phyloP scores from a whole-genome alignment of 2,113 vertebrate species.

The Clinocottus analis region DNA sequence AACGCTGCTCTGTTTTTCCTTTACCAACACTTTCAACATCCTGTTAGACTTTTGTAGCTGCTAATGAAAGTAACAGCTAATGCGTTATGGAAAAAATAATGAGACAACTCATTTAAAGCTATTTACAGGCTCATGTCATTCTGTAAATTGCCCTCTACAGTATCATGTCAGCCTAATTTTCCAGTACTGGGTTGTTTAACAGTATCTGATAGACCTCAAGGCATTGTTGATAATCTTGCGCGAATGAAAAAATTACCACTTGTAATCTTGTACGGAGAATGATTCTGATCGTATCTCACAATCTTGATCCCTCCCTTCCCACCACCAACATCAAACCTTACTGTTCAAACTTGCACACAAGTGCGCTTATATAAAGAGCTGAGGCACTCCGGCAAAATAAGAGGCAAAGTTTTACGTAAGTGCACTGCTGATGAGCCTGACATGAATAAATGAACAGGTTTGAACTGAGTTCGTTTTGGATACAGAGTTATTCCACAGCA shows the following conservation, averaged over 20 bases:
- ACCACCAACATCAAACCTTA: neutral
- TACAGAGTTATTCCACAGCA: constrained; percentile 62
- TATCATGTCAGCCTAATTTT: constrained; percentile 37
- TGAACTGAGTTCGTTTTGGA: constrained; percentile 64
- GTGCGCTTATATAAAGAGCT: neutral
- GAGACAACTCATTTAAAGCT: constrained; percentile 40
- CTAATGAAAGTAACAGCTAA: constrained; percentile 49
- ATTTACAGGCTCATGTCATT: constrained; percentile 46
- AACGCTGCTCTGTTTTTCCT: constrained; percentile 19
- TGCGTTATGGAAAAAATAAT: constrained; percentile 41
- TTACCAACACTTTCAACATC: constrained; percentile 29
- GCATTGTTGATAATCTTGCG: constrained; percentile 46
- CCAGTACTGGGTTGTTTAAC: constrained; percentile 38
- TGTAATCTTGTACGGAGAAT: constrained; percentile 47
- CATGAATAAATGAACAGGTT: constrained; percentile 75
- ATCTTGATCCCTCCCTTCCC: constrained; percentile 1
- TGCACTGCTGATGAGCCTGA: constrained; percentile 44
- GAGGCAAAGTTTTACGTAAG: constrained; percentile 42
- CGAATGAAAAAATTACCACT: constrained; percentile 38
- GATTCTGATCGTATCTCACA: constrained; percentile 47
- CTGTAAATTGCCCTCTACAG: constrained; percentile 32
- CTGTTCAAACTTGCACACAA: neutral
- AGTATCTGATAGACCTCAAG: constrained; percentile 61
- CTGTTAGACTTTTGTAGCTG: constrained; percentile 25
- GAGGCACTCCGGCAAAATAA: constrained; percentile 6